phyloP scores from a whole-genome alignment of 2,113 vertebrate genomes.

The Conger conger region DNA sequence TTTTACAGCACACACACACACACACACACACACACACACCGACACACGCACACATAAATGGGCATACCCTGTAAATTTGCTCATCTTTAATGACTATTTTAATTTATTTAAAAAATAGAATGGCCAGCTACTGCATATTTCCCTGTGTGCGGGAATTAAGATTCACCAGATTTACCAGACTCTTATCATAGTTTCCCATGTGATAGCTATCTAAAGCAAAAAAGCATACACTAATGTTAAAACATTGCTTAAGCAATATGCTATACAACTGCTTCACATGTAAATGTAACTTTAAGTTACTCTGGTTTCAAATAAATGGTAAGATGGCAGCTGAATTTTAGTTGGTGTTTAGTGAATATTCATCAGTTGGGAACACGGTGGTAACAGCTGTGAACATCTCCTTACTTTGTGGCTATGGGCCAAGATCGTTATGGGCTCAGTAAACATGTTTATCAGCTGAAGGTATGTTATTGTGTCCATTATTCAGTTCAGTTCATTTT shows the following conservation, averaged over 20 bases:
- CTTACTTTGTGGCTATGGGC: conserved; percentile 8
- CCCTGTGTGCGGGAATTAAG: too few relatives aligned
- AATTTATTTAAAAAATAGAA: background rate
- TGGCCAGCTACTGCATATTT: too few relatives aligned
- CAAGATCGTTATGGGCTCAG: conserved; percentile 20
- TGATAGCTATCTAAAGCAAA: too few relatives aligned
- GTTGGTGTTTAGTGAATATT: background rate
- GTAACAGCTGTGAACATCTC: conserved; percentile 20
- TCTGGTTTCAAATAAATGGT: background rate
- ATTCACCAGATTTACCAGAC: too few relatives aligned
- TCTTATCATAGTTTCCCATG: too few relatives aligned
- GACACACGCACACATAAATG: too few relatives aligned
- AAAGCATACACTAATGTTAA: too few relatives aligned
- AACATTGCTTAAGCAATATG: too few relatives aligned
- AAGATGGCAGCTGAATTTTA: background rate
- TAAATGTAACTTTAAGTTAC: too few relatives aligned
- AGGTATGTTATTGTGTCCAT: conserved; percentile 15
- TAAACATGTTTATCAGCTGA: conserved; percentile 25
- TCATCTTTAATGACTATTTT: background rate
- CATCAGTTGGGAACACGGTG: background rate
- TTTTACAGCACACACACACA: background rate
- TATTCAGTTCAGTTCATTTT: conserved; percentile 11
- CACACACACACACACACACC: too few relatives aligned
- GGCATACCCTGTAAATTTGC: background rate
- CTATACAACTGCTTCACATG: too few relatives aligned